Evolutionary conservation across 64 coral and sea anemone genomes (phyloP), one percentile per base, ranked within the genome.

Genomic region (Actinia equina): DNA sequence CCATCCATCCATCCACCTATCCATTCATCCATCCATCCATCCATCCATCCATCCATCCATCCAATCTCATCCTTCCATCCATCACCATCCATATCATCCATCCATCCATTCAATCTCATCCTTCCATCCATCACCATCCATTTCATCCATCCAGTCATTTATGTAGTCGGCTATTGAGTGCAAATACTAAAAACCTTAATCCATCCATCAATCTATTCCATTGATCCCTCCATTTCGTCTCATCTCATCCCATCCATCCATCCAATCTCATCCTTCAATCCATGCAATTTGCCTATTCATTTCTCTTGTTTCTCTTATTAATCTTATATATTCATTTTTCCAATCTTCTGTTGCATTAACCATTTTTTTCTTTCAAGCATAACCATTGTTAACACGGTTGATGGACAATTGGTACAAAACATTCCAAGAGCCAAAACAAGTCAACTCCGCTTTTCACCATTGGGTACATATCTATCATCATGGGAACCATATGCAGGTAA

Each of bases 401-500:
- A 86, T 78, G 89, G 88, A 71, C 71, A 67, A 71, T 19, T 92
- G 44, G 46, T 98, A n/a, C 90, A 76, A n/a, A 46, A 83, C 80
- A 85, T 98, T 44, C 87, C 93, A 67, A 95, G 88, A 77, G 74
- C 67, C 0, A 98, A 90, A 85, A 93, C 90, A 82, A 49, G 59
- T 15, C 55, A 84, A 58, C 42, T 98, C 45, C 84, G 54, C 20
- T 98, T 98, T 70, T 98, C 96, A 77, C 96, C 96, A 45, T 71
- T 88, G 82, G 88, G 88, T 84, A 95, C 85, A 71, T 91, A 98
- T 82, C 44, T 98, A 41, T 71, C 91, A 10, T 88, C 86, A 43
- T 98, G 93, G 96, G 96, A 98, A 27, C 90, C 91, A 37, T 92
- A 92, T 86, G 54, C 93, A 89, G 93, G 96, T 98, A 53, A n/a